A percentile compares a stretch with the other conserved stretches of the same genome.
phyloP scores from a whole-genome alignment of 2,113 vertebrate genomes.

The Albula goreensis region DNA sequence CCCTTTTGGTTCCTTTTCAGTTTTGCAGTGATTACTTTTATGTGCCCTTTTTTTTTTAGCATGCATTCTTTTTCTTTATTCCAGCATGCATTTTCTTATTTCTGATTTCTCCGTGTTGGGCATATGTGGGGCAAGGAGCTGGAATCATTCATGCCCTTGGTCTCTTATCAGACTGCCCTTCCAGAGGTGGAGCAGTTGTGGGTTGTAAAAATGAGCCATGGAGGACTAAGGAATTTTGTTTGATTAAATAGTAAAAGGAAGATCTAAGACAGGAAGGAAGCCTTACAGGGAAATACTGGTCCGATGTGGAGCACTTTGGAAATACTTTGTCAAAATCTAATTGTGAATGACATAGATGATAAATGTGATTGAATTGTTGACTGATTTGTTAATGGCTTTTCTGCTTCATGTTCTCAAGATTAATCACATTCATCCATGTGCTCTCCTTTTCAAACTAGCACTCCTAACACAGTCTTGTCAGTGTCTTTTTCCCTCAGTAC shows the following conservation, averaged over 20 bases:
- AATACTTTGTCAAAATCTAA: neutral
- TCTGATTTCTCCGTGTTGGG: neutral
- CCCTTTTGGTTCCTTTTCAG: conserved; percentile 34
- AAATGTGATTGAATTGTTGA: neutral
- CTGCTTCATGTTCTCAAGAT: neutral
- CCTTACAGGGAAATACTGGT: too few species aligned
- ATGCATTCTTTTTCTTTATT: neutral
- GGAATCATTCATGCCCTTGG: neutral
- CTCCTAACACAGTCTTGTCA: neutral
- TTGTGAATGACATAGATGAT: neutral
- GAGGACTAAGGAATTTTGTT: neutral
- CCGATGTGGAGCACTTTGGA: neutral
- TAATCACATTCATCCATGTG: neutral
- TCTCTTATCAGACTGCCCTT: neutral
- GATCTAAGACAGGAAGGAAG: too few species aligned
- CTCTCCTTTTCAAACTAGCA: neutral
- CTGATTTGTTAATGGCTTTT: neutral
- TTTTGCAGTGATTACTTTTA: neutral
- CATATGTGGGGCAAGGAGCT: neutral
- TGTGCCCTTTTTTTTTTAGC: neutral
- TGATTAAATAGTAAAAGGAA: neutral
- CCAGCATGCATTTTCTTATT: neutral
- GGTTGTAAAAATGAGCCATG: neutral
- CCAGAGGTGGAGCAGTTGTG: neutral
- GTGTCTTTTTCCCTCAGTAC: neutral